These are phyloP conservation scores for Diglossa cyanea DNA, from an alignment of 2,797 vertebrate species.

Conservation along the genomic window DNA sequence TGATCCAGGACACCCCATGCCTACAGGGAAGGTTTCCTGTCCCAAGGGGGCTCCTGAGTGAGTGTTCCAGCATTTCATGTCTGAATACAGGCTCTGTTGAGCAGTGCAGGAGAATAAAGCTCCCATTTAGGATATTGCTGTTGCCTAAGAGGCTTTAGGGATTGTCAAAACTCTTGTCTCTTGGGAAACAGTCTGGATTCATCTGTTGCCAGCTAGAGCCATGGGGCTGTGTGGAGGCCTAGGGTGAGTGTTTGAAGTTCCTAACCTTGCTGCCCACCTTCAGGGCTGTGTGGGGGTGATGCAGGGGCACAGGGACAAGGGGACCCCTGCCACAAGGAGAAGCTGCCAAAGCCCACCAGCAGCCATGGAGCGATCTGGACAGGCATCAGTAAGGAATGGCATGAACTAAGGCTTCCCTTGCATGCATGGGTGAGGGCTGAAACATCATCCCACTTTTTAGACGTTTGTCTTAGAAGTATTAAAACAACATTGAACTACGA, in stretches of 20 bases:
- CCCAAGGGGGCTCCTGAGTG: not conserved
- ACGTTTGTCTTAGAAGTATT: not conserved
- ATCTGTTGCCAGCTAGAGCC: slow-evolving; percentile 43
- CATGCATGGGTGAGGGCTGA: not conserved
- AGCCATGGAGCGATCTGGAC: rapidly evolving
- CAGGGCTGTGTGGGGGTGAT: rapidly evolving
- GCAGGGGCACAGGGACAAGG: not conserved
- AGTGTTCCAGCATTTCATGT: not conserved
- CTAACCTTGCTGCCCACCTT: not conserved
- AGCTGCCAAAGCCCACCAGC: not conserved
- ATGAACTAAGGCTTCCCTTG: not conserved
- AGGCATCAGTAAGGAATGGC: not conserved
- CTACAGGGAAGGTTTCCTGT: not conserved
- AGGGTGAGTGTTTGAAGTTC: not conserved
- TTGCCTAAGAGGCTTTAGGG: slow-evolving; percentile 62
- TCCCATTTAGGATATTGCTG: slow-evolving; percentile 56
- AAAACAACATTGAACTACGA: not conserved
- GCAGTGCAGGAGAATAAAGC: slow-evolving; percentile 12
- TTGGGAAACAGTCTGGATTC: slow-evolving; percentile 37
- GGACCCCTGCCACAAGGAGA: rapidly evolving
- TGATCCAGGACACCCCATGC: not conserved
- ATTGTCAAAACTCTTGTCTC: slow-evolving; percentile 55
- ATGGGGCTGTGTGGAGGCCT: not conserved
- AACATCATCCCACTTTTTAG: not conserved
- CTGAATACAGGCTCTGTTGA: slow-evolving; percentile 47